Conservation (phyloP, 2,888 invertebrate genomes). For the Xestia rhomboidea region DNA sequence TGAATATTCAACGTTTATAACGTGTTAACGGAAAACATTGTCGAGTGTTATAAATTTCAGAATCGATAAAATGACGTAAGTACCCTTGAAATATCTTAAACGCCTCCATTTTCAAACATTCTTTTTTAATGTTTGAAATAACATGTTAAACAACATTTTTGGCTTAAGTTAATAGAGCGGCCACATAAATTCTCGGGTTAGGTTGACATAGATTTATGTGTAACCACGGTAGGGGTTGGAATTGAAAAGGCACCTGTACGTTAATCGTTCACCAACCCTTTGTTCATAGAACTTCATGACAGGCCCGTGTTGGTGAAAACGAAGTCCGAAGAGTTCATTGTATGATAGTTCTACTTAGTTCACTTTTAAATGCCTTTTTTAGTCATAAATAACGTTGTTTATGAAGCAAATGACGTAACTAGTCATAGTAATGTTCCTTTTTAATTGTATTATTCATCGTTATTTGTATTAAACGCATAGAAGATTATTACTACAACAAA, state of each 20-base stretch:
- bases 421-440: background rate
- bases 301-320: conserved; percentile 5
- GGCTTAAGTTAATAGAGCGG: conserved; percentile 70
- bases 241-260: conserved; percentile 71
- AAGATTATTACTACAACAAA: background rate
- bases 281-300: conserved; percentile 39
- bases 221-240: conserved; percentile 66
- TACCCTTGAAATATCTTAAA: background rate
- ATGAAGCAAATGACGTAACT: too few species aligned
- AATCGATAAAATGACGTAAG: conserved; percentile 2
- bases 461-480: background rate
- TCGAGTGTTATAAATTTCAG: conserved; percentile 2
- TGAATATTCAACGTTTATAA: conserved; percentile 27
- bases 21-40: background rate
- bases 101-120: background rate
- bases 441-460: background rate
- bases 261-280: conserved; percentile 65
- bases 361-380: background rate
- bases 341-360: background rate
- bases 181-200: conserved; percentile 75
- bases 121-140: conserved; percentile 6
- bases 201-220: conserved; percentile 74
- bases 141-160: conserved; percentile 42
- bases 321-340: background rate
- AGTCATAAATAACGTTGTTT: background rate